Evolutionary conservation across 1,140 invertebrate genomes (phyloP).

Genomic region (Pentalonia nigronervosa): DNA sequence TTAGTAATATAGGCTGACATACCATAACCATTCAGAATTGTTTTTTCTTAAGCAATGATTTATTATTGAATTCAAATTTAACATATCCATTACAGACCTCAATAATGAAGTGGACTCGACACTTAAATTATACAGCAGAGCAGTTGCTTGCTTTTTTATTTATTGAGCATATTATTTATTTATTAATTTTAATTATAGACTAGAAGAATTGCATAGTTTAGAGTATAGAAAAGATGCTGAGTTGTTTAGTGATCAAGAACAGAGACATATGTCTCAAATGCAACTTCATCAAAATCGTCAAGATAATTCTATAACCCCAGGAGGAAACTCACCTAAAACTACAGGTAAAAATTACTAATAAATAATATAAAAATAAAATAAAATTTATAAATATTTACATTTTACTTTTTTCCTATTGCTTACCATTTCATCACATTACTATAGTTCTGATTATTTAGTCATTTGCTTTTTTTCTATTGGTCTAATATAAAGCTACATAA

Average conservation of each 20-base stretch:
- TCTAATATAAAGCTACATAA: background rate
- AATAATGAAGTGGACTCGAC: too few relatives aligned
- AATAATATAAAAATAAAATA: background rate
- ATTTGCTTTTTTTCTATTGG: background rate
- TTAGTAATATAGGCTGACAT: too few relatives aligned
- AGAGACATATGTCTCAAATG: constrained; percentile 51
- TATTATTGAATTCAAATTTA: too few relatives aligned
- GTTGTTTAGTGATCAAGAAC: constrained; percentile 44
- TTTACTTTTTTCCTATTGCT: background rate
- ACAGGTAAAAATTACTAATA: background rate
- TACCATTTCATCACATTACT: too few relatives aligned
- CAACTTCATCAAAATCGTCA: constrained; percentile 4
- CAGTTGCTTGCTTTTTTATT: too few relatives aligned
- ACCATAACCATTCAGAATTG: too few relatives aligned
- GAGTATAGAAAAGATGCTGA: constrained; percentile 44
- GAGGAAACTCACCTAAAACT: background rate
- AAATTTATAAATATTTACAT: background rate
- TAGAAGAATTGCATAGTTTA: constrained; percentile 46
- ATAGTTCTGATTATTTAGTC: too few relatives aligned
- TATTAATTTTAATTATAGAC: background rate
- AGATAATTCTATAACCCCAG: background rate
- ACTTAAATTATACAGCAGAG: too few relatives aligned
- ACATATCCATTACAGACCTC: too few relatives aligned
- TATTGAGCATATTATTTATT: background rate
- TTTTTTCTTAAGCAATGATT: too few relatives aligned